Evolutionary conservation across 2,888 invertebrate genomes (phyloP), one percentile per base, ranked within the genome.

Genomic region (Hyposoter didymator): DNA sequence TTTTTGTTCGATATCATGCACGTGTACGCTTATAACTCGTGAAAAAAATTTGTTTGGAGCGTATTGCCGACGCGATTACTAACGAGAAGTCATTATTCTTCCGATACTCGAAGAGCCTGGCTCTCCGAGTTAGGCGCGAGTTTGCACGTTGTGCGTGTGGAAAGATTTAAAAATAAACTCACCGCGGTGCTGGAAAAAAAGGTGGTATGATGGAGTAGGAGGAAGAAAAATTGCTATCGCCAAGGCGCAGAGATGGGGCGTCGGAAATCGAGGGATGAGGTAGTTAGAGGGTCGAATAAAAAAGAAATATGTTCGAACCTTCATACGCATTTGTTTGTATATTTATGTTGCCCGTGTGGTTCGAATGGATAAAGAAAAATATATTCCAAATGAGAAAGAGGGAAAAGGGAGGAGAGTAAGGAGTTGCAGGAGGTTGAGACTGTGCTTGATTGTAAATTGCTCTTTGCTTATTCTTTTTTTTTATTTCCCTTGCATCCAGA

Each of bases 31-130:
- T 69, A 69, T 59, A 35, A 22, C 73, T 74, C 55, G 28, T 66
- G 12, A 45, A n/a, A 28, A 73, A 75, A 78, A 62, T 67, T n/a
- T 59, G 67, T 84, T 78, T 59, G 80, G 67, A 75, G 39, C 32
- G 49, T 64, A 76, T 72, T 52, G 64, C 55, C 74, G 72, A 75
- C 74, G 82, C 82, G 75, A 76, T 85, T 80, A 73, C 83, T 82
- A 80, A 82, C 82, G 83, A 85, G 85, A 83, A 80, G 76, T 73
- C 85, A 83, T 85, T 85, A 85, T 85, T 83, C 85, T 85, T 85
- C 45, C 82, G 76, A 83, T 80, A 80, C 80, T 76, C 76, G 79
- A 79, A 83, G 82, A 59, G 59, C 47, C 45, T 47, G 39, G 72
- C 39, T 43, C 39, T 43, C 19, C 22, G 72, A 28, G 78, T 75